Base-by-base conservation (phyloP, 2,888 invertebrate genomes). In the Eudasyphora cyanicolor region DNA sequence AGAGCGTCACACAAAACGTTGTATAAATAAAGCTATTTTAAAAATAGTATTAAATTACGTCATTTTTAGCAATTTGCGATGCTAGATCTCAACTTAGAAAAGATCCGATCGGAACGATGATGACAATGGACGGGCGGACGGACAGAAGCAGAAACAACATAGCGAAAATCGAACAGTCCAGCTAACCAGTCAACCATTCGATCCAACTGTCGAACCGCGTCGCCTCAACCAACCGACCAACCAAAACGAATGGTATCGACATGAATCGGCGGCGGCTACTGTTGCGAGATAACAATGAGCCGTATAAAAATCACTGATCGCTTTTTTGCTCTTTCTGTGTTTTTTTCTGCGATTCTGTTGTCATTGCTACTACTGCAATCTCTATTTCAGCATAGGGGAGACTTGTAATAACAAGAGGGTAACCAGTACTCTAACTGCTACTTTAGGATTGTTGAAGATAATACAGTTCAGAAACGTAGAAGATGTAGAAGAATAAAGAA, bases 11-110 rank as follows among this genome's bases (percentile, higher is more conserved):
- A 67, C 7, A 21, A 42, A 38, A 38, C 38, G 38, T n/a, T 42
- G 38, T 67, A 67, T 42, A 67, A 67, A 67, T 35, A 64, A 67
- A 42, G 17, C 64, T 19, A 42, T 64, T 38, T n/a, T 67, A 42
- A 67, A 60, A 74, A 51, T 49, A 62, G 32, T 69, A 64, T 49
- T 42, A 75, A 45, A 79, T 79, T 79, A 79, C 79, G 79, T 79
- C 79, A 79, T 70, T 69, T n/a, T n/a, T 62, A 27, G 49, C 54
- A 27, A n/a, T 35, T 71, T 42, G 57, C 71, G 71, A 78, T 69
- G 69, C 21, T 24, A 54, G 64, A 67, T 73, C n/a, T n/a, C 64
- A 42, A 64, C 54, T 60, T 60, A n/a, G 60, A 60, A 60, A 60
- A 29, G 32, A n/a, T n/a, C 64, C 12, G n/a, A 24, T 1, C 38